A percentile compares a stretch with the other conserved stretches of the same genome.
phyloP scores from a whole-genome alignment of 2,113 vertebrate genomes.

The Numenius arquata region DNA sequence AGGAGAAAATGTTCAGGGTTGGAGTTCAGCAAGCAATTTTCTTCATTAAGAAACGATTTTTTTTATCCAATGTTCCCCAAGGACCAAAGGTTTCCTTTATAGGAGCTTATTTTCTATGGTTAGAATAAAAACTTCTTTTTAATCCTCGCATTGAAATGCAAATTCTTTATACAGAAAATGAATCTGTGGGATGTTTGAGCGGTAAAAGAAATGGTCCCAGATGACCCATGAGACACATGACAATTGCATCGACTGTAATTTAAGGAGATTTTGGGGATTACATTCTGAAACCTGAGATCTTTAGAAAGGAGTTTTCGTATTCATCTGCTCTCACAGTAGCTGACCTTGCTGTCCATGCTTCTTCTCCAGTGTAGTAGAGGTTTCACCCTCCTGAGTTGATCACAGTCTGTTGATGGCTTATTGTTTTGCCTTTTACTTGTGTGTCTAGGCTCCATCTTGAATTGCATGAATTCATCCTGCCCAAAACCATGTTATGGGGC shows the following conservation, averaged over 20 bases:
- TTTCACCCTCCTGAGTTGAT: neutral
- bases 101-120: neutral
- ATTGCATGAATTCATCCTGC: neutral
- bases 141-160: neutral
- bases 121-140: neutral
- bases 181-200: neutral
- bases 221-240: neutral
- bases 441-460: neutral
- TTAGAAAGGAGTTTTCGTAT: neutral
- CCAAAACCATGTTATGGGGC: neutral
- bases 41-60: neutral
- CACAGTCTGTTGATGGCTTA: neutral
- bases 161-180: neutral
- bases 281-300: neutral
- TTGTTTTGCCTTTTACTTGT: neutral
- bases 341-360: neutral
- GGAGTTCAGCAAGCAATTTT: neutral
- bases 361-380: neutral
- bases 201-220: neutral
- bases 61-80: neutral
- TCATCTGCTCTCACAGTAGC: neutral
- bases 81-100: neutral
- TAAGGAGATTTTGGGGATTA: neutral
- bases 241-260: neutral
- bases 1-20: neutral